Base-by-base conservation (phyloP, 2,888 invertebrate genomes). In the Diaperis boleti region DNA sequence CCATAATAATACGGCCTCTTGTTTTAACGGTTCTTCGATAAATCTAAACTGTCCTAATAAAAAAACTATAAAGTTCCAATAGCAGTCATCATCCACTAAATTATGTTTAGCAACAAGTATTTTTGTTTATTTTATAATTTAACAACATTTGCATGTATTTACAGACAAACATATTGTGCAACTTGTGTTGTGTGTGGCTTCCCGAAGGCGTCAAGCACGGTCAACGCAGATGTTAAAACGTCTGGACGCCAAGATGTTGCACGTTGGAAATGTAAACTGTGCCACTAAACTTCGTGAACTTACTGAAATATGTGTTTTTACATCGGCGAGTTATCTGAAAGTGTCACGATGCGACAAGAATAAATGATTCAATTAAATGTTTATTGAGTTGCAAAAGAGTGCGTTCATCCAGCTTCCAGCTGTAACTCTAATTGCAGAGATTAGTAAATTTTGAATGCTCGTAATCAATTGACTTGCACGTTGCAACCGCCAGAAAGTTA, bases 211-310 rank as follows among this genome's bases (percentile, higher is more conserved):
- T 69, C 66, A 62, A 59, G 62, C 55, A 26, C 57, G 59, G 56
- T 57, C 57, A 64, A 56, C 62, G 62, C 70, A 72, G 66, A 68
- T 69, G 68, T 64, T 67, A 52, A 56, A 62, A 64, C 68, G 69
- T 69, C 72, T 42, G 59, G 61, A 64, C 64, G 64, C 62, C 52
- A 50, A 59, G 49, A 56, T 56, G 35, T 57, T 56, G 44, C 55
- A 63, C 59, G 61, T 63, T 61, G 63, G 56, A 66, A 64, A 59
- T 59, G 59, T 68, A 71, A 76, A 73, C 66, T 75, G 71, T 75
- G 76, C 70, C 75, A 75, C 72, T 76, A 75, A 76, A 76, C 76
- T 74, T 65, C 68, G 68, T 75, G 75, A 76, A 75, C 75, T 67
- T 66, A 59, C 68, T 54, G 62, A 71, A 66, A 72, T 71, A 69